Percentiles rank a stretch among this genome's conserved stretches.
These are phyloP conservation scores for Aphaenogaster ashmeadi DNA, from an alignment of 1,140 invertebrate species.

Conservation along the genomic window DNA sequence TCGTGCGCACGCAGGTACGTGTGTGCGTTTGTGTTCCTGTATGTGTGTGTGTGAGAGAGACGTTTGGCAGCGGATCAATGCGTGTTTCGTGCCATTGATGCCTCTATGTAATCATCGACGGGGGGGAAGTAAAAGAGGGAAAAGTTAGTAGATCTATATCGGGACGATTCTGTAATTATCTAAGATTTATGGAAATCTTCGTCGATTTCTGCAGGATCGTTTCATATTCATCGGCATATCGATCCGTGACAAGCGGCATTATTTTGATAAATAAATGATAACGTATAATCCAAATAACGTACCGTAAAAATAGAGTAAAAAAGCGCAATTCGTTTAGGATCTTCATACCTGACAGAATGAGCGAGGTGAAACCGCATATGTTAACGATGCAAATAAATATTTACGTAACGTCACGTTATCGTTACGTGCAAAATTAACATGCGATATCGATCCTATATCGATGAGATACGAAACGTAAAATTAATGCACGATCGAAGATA, in stretches of 20 bases:
- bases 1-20: background rate
- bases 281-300: background rate
- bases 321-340: background rate
- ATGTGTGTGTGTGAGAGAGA: background rate
- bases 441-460: slow-evolving; percentile 64
- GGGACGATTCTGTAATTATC: background rate
- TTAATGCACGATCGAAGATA: slow-evolving; percentile 6
- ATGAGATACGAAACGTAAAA: slow-evolving; percentile 24
- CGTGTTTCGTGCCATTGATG: slow-evolving; percentile 26
- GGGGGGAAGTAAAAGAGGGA: background rate
- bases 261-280: slow-evolving; percentile 5
- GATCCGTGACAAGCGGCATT: slow-evolving; percentile 3
- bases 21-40: background rate
- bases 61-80: slow-evolving; percentile 35
- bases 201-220: background rate
- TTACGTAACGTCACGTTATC: slow-evolving; percentile 39
- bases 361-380: background rate
- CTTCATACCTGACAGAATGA: background rate
- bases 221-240: background rate
- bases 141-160: background rate
- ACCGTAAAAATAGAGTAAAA: background rate
- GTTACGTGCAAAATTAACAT: slow-evolving; percentile 56
- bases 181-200: slow-evolving; percentile 3
- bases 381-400: slow-evolving; percentile 40
- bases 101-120: background rate